A percentile compares a stretch with the other conserved stretches of the same genome.
Conservation (phyloP, 2,888 invertebrate species). For the Subacronicta megacephala region DNA sequence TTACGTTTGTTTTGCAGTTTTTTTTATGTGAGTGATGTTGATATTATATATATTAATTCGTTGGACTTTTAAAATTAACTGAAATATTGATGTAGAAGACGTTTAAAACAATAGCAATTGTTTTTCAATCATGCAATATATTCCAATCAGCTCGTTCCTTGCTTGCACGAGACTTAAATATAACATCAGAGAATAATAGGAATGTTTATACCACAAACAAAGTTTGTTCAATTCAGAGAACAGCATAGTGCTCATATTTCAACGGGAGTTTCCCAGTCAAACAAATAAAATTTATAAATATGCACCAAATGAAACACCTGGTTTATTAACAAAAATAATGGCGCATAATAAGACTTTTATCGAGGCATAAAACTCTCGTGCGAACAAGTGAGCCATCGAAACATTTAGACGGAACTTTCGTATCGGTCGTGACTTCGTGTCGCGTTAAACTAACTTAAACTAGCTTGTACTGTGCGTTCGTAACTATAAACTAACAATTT, state of each 20-base stretch:
- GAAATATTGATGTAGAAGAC: background rate
- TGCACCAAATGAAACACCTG: background rate
- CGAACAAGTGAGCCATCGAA: conserved; percentile 31
- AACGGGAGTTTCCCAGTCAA: background rate
- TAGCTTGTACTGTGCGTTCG: conserved; percentile 84
- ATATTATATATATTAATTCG: too few species aligned
- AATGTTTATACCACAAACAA: conserved; percentile 44
- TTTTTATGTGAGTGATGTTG: too few species aligned
- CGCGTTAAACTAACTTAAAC: conserved; percentile 71
- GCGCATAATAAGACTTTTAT: conserved; percentile 8
- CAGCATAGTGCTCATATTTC: background rate
- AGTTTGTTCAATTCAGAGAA: conserved; percentile 13
- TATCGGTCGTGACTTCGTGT: conserved; percentile 75
- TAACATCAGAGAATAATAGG: conserved; percentile 25
- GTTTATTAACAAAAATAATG: background rate
- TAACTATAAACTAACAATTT: conserved; percentile 54
- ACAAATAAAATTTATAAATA: background rate
- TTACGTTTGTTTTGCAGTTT: too few species aligned
- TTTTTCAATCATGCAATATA: conserved; percentile 52
- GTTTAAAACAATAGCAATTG: conserved; percentile 57
- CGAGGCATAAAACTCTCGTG: conserved; percentile 4
- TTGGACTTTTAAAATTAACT: background rate
- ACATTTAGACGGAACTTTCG: conserved; percentile 67
- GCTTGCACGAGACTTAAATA: conserved; percentile 31
- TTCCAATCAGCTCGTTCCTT: conserved; percentile 15